Percentiles rank a stretch among this genome's conserved stretches.
Evolutionary conservation across 2,888 invertebrate genomes (phyloP).

Genomic region (Tiphia femorata): DNA sequence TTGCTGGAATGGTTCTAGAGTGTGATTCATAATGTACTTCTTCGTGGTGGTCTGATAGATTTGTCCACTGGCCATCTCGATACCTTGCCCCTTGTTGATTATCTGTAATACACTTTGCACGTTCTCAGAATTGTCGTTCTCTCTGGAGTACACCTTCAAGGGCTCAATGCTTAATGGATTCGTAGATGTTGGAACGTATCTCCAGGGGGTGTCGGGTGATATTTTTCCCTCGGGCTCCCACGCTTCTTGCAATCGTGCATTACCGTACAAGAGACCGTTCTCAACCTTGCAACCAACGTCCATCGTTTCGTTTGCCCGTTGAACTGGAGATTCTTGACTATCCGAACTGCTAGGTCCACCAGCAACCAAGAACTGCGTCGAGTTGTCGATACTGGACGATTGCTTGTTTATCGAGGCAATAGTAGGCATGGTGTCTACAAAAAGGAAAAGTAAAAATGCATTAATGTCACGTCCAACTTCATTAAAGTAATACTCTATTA

Average conservation of each 20-base stretch:
- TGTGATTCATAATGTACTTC: slow-evolving; percentile 65
- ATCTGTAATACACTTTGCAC: slow-evolving; percentile 62
- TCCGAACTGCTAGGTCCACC: slow-evolving; percentile 53
- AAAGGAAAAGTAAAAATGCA: background rate
- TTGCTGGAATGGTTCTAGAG: slow-evolving; percentile 59
- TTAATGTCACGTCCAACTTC: background rate
- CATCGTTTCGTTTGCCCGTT: slow-evolving; percentile 50
- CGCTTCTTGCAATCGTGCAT: slow-evolving; percentile 65
- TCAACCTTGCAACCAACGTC: slow-evolving; percentile 58
- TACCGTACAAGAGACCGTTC: slow-evolving; percentile 63
- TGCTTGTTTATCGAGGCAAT: slow-evolving; percentile 38
- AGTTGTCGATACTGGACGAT: slow-evolving; percentile 42
- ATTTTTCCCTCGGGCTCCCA: slow-evolving; percentile 66
- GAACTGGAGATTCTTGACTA: slow-evolving; percentile 50
- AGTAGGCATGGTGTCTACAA: slow-evolving; percentile 44
- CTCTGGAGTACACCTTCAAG: slow-evolving; percentile 49
- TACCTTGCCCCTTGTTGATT: slow-evolving; percentile 62
- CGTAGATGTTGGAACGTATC: slow-evolving; percentile 60
- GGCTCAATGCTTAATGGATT: slow-evolving; percentile 58
- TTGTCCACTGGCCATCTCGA: slow-evolving; percentile 60
- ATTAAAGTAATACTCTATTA: too few relatives aligned
- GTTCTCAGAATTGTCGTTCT: slow-evolving; percentile 53
- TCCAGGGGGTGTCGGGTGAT: slow-evolving; percentile 66
- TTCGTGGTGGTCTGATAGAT: slow-evolving; percentile 60
- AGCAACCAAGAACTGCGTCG: slow-evolving; percentile 53